Evolutionary conservation across 2,113 vertebrate genomes (phyloP), one percentile per base, ranked within the genome.

Genomic region (Amphiprion percula): DNA sequence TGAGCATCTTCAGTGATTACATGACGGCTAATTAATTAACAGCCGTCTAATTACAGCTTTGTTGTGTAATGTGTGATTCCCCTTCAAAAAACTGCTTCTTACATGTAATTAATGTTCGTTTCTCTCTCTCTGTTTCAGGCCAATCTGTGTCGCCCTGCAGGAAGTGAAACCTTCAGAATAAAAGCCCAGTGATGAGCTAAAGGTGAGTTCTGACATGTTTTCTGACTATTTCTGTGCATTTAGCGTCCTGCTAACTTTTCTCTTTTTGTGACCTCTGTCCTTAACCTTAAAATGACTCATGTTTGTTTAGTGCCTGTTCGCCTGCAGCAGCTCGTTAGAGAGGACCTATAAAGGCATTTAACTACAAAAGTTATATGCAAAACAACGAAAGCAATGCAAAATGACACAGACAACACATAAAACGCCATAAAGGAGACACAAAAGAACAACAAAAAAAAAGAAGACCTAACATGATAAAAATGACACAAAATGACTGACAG

Each of bases 121-220:
- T 62, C 28, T 53, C 54, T 68, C 30, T 62, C 58, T 72, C 49
- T 55, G 63, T 66, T 21, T 19, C 63, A 74, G 72, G 80, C 80
- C 37, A 68, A 80, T 71, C 67, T 73, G 82, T 67, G 68, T 82
- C 72, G 17, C 70, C 2, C 68, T 21, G 55, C 33, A 49, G 72
- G 68, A 37, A 66, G 78, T 49, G 56, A 63, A 66, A 61, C 61
- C 33, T 47, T 66, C 76, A 54, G 16, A 10, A 72, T 68, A 61
- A 37, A 26, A 55, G 72, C 85, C 66, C 80, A 68, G 85, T 81
- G 70, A 90, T 88, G 90, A 92, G 79, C 77, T 84, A 88, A 90
- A 91, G 90, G 92, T 91, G 63, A 2, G 82, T 84, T 65, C 60
- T 54, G 59, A 3, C 53, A 16, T 44, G 5, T 71, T 49, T 71